Percentiles rank a stretch among this genome's conserved stretches.
Evolutionary conservation across 35 echinoderm and acorn worm genomes (phyloP).

Genomic region (Stichopus chloronotus): DNA sequence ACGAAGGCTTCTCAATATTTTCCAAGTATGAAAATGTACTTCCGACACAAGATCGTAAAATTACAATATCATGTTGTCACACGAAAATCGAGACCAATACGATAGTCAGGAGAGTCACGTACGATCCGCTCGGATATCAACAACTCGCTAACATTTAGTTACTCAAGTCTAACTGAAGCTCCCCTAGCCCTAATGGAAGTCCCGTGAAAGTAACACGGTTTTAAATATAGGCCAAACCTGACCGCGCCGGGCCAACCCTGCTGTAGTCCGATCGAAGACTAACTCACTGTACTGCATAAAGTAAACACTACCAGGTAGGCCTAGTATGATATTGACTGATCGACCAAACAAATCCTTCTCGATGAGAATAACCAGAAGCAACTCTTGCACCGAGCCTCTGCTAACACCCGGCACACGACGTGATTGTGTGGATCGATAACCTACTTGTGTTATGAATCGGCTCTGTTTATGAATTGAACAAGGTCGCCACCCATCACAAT

Average conservation of each 20-base stretch:
- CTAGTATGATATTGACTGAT: conserved; percentile 22
- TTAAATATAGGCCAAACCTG: not conserved
- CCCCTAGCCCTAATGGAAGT: not conserved
- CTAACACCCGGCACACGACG: not conserved
- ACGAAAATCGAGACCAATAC: too few relatives aligned
- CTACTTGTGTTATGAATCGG: conserved; percentile 8
- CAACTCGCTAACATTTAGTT: too few relatives aligned
- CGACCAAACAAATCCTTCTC: conserved; percentile 28
- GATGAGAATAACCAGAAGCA: conserved; percentile 30
- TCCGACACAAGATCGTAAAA: too few relatives aligned
- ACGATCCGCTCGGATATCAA: too few relatives aligned
- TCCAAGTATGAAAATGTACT: too few relatives aligned
- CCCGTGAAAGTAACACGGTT: not conserved
- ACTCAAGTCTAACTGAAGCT: too few relatives aligned
- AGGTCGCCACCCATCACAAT: conserved; percentile 25
- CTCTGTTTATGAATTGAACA: not conserved
- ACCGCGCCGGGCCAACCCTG: not conserved
- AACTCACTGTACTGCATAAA: not conserved
- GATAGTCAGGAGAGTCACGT: too few relatives aligned
- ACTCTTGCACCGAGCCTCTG: not conserved
- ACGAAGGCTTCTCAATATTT: too few relatives aligned
- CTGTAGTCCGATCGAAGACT: not conserved
- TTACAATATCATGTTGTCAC: too few relatives aligned
- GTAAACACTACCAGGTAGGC: not conserved
- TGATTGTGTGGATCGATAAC: not conserved